These are phyloP conservation scores for Sussaba pulchella DNA, from an alignment of 2,888 invertebrate genomes.

Conservation along the genomic window DNA sequence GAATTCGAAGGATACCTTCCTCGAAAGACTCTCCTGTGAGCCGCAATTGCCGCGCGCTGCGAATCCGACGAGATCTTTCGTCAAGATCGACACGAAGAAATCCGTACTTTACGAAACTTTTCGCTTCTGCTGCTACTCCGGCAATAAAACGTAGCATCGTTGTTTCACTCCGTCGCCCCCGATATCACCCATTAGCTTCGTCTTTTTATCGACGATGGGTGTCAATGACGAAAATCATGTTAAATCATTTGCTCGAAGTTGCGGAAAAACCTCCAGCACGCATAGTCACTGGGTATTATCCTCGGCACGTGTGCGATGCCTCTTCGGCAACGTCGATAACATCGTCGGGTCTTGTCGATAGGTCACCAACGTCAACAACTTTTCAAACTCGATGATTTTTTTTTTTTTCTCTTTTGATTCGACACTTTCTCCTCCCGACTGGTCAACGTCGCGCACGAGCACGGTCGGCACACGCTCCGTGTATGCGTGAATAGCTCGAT, in stretches of 20 bases:
- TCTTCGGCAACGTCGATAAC: constrained; percentile 5
- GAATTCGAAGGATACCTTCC: constrained; percentile 70
- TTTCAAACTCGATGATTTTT: constrained; percentile 23
- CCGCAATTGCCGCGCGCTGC: constrained; percentile 38
- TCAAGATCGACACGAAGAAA: constrained; percentile 49
- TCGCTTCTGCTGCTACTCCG: not conserved
- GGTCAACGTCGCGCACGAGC: not conserved
- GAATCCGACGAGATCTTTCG: constrained; percentile 19
- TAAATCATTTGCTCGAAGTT: not conserved
- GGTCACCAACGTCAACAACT: constrained; percentile 53
- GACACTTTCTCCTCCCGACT: constrained; percentile 35
- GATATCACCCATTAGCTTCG: not conserved
- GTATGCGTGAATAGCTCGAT: not conserved
- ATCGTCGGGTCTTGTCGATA: constrained; percentile 39
- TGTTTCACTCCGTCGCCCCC: not conserved
- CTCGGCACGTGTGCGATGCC: not conserved
- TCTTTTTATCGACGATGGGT: not conserved
- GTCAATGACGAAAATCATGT: constrained; percentile 1
- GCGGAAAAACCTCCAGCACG: not conserved
- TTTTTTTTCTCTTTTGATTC: not conserved
- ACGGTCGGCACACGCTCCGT: not conserved
- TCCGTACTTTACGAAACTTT: constrained; percentile 17
- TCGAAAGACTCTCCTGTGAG: constrained; percentile 55
- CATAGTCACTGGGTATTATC: not conserved
- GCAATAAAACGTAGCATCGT: not conserved